Base-by-base conservation (phyloP, 2,888 invertebrate genomes). In the Ichneumoninae sp. region DNA sequence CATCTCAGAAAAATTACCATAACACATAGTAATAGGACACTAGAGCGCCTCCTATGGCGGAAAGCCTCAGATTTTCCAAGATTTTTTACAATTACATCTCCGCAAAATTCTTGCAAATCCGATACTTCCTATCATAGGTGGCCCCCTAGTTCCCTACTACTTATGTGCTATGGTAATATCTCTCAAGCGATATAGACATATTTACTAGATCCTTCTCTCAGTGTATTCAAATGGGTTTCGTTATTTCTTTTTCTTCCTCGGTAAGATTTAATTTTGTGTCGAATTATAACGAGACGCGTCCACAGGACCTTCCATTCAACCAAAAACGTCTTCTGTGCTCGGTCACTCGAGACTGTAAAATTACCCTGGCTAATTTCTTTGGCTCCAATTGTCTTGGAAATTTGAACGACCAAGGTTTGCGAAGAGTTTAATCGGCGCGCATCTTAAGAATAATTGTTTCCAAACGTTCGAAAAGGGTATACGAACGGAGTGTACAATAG, bases 381-480 rank as follows among this genome's bases (percentile, higher is more conserved):
- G 52, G 44, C 54, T 19, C 33, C 76, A 69, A 84, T 80, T 77
- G 77, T 84, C 68, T 69, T 22, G 22, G 68, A 60, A 69, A 19
- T 33, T 77, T 77, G 47, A 65, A 72, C 36, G 8, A 54, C 40
- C n/a, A 7, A 54, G 30, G 30, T 3, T 30, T 19, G 19, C 54
- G 19, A 47, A 71, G 72, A 47, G 13, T 70, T 72, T 72, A 13
- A 69, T 77, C 62, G 44, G 4, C 44, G 16, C 60, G 57, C 33
- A n/a, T 57, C 36, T 68, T 54, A 77, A 44, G 57, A 44, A 22
- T 71, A 69, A 83, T 83, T 83, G 80, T 83, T 83, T 77, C 68
- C 44, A 40, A 77, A 16, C 26, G 26, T 50, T n/a, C 47, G 52
- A 60, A 78, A 74, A 65, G 79, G 54, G 44, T 36, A 57, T 52